Conservation (phyloP, 2,888 invertebrate species). For the Eurois occulta region DNA sequence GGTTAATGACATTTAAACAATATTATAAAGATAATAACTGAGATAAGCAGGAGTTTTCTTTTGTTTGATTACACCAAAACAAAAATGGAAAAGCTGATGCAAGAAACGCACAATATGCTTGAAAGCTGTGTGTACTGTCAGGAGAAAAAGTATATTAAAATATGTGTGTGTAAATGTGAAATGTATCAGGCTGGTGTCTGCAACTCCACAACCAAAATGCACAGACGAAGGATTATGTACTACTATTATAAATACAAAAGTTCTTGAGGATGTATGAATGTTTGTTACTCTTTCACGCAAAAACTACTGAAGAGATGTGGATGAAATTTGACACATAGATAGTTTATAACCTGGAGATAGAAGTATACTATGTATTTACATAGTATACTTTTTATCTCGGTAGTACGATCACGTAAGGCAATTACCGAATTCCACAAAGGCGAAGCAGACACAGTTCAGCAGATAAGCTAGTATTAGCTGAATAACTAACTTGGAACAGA, state of each 20-base stretch:
- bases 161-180: neutral
- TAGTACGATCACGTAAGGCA: no score
- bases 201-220: neutral
- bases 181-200: neutral
- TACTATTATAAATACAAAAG: no score
- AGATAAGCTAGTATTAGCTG: no score
- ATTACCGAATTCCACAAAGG: no score
- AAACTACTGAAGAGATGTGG: no score
- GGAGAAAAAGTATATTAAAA: neutral
- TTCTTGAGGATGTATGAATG: no score
- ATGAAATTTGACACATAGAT: no score
- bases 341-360: no score
- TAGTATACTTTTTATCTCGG: no score
- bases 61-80: constrained; percentile 29
- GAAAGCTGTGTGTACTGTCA: neutral
- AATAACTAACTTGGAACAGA: neutral
- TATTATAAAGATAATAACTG: neutral
- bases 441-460: no score
- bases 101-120: neutral
- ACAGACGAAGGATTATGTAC: neutral
- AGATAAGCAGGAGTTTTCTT: constrained; percentile 5
- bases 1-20: constrained; percentile 55
- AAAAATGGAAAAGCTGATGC: neutral
- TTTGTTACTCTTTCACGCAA: no score
- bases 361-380: no score